These are phyloP conservation scores for Lasiurus borealis DNA, from an alignment of 2,113 vertebrate species.

Conservation along the genomic window DNA sequence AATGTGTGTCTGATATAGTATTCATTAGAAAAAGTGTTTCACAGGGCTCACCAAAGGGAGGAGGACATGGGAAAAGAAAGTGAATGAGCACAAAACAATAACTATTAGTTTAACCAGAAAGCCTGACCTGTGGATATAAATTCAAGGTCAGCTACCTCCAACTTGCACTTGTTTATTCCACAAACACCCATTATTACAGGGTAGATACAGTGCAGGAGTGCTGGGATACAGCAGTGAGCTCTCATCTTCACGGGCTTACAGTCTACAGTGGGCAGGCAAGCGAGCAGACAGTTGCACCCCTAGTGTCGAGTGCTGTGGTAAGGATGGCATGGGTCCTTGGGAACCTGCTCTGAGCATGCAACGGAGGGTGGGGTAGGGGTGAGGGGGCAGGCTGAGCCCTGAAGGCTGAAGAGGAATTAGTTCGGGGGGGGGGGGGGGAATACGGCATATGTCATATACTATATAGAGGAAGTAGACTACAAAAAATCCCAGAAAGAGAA, in stretches of 20 bases:
- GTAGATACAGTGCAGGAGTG: not conserved
- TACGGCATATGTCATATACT: not conserved
- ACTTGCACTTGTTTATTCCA: slow-evolving; percentile 18
- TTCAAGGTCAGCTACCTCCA: slow-evolving; percentile 36
- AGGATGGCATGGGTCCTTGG: not conserved
- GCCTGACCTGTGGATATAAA: not conserved
- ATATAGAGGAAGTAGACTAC: not conserved
- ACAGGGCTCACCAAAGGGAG: not conserved
- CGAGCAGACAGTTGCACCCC: not conserved
- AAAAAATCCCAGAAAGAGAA: not conserved
- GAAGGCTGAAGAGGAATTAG: not conserved
- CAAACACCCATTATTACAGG: not conserved
- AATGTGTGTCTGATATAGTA: not conserved
- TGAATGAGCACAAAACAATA: slow-evolving; percentile 23
- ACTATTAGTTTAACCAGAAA: slow-evolving; percentile 37
- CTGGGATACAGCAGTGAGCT: not conserved
- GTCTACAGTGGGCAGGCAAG: not conserved
- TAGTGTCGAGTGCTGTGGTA: not conserved
- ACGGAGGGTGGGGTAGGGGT: not conserved
- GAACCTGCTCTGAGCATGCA: not conserved
- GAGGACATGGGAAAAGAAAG: not conserved
- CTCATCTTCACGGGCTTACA: not conserved
- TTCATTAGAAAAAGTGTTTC: slow-evolving; percentile 42
- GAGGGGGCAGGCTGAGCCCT: not conserved
- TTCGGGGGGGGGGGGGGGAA: not conserved